A percentile compares a stretch with the other conserved stretches of the same genome.
phyloP scores from a whole-genome alignment of 2,888 invertebrate species.

The Pherbina coryleti region DNA sequence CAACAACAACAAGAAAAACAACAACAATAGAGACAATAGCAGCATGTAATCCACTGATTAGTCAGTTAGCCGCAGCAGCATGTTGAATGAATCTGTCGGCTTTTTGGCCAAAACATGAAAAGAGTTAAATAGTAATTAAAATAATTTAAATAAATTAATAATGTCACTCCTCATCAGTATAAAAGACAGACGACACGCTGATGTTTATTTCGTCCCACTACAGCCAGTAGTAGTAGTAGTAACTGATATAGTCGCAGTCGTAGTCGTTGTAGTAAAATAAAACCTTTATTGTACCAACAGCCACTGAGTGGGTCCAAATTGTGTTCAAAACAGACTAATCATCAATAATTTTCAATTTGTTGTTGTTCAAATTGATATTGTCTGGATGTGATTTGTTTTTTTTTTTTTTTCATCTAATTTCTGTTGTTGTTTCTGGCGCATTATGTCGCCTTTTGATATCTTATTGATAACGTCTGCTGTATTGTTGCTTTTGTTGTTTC shows the following conservation, averaged over 20 bases:
- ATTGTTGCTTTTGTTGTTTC: conserved; percentile 30
- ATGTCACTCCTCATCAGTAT: conserved; percentile 56
- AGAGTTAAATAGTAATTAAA: conserved; percentile 56
- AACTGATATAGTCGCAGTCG: too few species aligned
- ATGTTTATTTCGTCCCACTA: neutral
- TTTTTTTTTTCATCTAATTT: neutral
- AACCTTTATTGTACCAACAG: conserved; percentile 29
- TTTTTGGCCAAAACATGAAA: conserved; percentile 46
- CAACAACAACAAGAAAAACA: conserved; percentile 9
- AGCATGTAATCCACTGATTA: conserved; percentile 17
- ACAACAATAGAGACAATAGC: conserved; percentile 13
- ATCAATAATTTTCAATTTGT: conserved; percentile 28
- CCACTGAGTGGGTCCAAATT: neutral
- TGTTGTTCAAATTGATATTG: neutral
- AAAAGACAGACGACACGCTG: neutral
- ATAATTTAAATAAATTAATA: conserved; percentile 65
- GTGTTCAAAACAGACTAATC: conserved; percentile 28
- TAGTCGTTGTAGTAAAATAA: neutral
- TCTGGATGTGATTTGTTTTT: neutral
- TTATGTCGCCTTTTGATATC: conserved; percentile 42
- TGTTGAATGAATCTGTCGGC: conserved; percentile 50
- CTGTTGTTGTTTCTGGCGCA: conserved; percentile 40
- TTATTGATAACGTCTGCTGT: conserved; percentile 35
- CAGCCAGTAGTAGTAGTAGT: too few species aligned
- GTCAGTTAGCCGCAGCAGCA: conserved; percentile 32